Evolutionary conservation across 2,113 vertebrate genomes (phyloP).

Genomic region (Psittacula cyanocephala): DNA sequence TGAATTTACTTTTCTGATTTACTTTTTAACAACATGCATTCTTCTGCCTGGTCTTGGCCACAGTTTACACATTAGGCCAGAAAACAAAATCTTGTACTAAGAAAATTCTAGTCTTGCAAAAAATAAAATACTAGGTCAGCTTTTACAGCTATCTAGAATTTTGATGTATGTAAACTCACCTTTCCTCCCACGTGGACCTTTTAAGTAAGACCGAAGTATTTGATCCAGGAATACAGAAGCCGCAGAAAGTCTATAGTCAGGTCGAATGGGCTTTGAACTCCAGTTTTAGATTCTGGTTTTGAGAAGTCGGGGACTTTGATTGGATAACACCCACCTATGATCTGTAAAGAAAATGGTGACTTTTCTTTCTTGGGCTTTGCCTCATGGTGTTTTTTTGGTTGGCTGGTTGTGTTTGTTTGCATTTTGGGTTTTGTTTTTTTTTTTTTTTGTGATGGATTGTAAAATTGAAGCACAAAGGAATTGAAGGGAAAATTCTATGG

Average conservation of each 20-base stretch:
- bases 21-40: rapidly evolving
- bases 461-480: background rate
- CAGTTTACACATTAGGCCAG: background rate
- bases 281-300: background rate
- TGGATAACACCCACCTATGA: rapidly evolving
- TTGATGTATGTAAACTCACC: background rate
- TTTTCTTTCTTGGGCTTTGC: background rate
- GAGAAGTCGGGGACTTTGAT: background rate
- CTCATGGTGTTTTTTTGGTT: background rate
- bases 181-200: background rate
- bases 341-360: background rate
- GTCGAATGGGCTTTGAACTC: background rate
- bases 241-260: background rate
- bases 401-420: background rate
- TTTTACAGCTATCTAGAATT: rapidly evolving
- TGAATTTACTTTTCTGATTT: rapidly evolving
- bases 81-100: background rate
- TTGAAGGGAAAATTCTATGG: background rate
- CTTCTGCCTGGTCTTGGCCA: background rate
- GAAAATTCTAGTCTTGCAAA: background rate
- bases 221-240: rapidly evolving
- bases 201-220: background rate
- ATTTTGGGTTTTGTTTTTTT: background rate
- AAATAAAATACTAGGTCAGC: background rate
- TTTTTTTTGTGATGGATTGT: background rate